Evolutionary conservation across 1,140 invertebrate species (phyloP), one percentile per base, ranked within the genome.

Genomic region (Nomia melanderi): DNA sequence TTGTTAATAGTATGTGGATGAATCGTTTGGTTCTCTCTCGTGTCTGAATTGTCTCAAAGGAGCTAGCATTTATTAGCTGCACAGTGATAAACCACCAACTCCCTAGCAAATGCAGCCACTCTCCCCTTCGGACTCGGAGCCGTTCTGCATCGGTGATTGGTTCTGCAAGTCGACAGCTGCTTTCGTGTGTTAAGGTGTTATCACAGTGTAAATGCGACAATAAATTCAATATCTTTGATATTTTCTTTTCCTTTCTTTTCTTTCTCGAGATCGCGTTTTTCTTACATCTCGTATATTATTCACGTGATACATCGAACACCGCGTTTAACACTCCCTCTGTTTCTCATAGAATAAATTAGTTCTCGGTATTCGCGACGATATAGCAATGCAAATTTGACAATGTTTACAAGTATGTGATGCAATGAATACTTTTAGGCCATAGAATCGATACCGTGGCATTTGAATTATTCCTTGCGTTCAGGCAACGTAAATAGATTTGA

Each of bases 141-240:
- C 94, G 70, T 92, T 93, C 90, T 96, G 95, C 91, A 95, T 93
- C 78, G 95, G 93, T 74, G 95, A 94, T 92, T 96, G 95, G 84
- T 95, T 96, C 93, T 96, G 95, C 87, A 96, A 93, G 90, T 96
- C 95, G 88, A 96, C 96, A 92, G 95, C 95, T 96, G 92, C 72
- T 83, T 90, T 88, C 87, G 78, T 89, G 73, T 87, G 90, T 93
- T 93, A 93, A 93, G 91, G 92, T 83, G 86, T 85, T 76, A 87
- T 84, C 57, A 71, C 74, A 67, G 64, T 77, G 41, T 53, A 20
- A 57, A 25, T 29, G 53, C 14, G 53, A 27, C 53, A 12, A 5
- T 56, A 14, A 56, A 33, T 57, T 57, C 33, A 33, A 60, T 57
- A 20, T 17, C 20, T 54, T 14, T 11, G 20, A 6, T 3, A 53